Base-by-base conservation (phyloP, 2,888 invertebrate species). In the Noctua janthina region DNA sequence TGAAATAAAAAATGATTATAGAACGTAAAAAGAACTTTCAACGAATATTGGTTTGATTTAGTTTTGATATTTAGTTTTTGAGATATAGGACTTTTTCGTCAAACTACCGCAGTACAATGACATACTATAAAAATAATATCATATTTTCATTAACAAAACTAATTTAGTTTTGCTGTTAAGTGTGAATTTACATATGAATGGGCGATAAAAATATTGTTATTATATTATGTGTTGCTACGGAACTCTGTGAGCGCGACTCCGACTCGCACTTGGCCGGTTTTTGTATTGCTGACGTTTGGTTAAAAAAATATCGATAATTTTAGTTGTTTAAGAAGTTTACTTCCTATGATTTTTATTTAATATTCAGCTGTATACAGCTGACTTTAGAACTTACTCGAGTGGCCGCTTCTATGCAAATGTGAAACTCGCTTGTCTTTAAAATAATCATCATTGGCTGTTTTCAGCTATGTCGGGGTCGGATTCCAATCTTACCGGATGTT, bases 241-340 rank as follows among this genome's bases (percentile, higher is more conserved):
- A 20, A 54, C 20, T 20, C 20, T 54, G 20, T 54, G 54, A 20
- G 54, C 17, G 54, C 20, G 20, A 54, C 20, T 20, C 20, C 7
- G 20, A 20, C 8, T 54, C 23, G 8, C 23, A 54, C 54, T 54
- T 23, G 54, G 54, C 23, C 10, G 20, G 54, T 10, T n/a, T 62
- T 83, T 43, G 59, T 39, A 59, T 69, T 73, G 23, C 46, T 73
- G 64, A 59, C 13, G n/a, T 59, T 73, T 83, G 46, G 29, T 82
- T 79, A 59, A 62, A 66, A 84, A 79, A 29, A 39, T 62, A 35
- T 70, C 17, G 66, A 84, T 23, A 43, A 8, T 70, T 74, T 66
- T 51, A 49, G 35, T 74, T 23, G 46, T 66, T 77, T 73, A n/a
- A 39, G 15, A 54, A 78, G 10, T 64, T 77, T n/a, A 56, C 17